These are phyloP conservation scores for Lamprologus tigripictilis DNA, from an alignment of 2,113 vertebrate genomes.

Conservation along the genomic window DNA sequence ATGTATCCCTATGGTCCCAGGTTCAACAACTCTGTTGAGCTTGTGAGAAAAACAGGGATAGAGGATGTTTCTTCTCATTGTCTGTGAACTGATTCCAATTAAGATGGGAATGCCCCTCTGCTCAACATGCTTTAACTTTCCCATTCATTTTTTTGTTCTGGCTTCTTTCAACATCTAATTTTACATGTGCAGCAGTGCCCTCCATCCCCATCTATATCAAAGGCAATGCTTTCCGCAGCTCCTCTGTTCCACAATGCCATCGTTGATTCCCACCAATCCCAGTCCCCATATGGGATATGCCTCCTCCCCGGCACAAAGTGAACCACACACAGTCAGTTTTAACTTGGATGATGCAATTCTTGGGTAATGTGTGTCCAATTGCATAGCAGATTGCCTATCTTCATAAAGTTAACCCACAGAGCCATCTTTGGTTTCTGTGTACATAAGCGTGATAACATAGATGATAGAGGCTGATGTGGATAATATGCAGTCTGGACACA, in stretches of 20 bases:
- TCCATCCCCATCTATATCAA: constrained; percentile 55
- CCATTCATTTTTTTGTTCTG: constrained; percentile 32
- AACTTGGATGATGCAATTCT: constrained; percentile 57
- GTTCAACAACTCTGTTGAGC: not conserved
- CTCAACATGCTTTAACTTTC: constrained; percentile 15
- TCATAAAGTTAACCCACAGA: constrained; percentile 23
- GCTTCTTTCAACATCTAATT: constrained; percentile 60
- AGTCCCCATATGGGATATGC: constrained; percentile 8
- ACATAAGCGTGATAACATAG: not conserved
- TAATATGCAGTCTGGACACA: not conserved
- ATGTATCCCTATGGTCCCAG: not conserved
- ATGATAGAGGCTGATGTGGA: not conserved
- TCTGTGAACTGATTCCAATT: constrained; percentile 17
- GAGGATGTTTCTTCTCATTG: not conserved
- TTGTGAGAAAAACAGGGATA: not conserved
- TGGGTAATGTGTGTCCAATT: constrained; percentile 26
- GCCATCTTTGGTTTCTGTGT: not conserved
- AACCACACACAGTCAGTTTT: constrained; percentile 42
- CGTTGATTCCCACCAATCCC: constrained; percentile 29
- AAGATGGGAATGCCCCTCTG: not conserved
- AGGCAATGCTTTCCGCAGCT: constrained; percentile 28
- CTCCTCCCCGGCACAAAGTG: constrained; percentile 25
- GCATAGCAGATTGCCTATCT: constrained; percentile 1
- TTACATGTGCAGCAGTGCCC: constrained; percentile 39
- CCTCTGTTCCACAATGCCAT: constrained; percentile 19